phyloP scores from a whole-genome alignment of 1,140 invertebrate genomes.

The Diplogasteroides magnus region DNA sequence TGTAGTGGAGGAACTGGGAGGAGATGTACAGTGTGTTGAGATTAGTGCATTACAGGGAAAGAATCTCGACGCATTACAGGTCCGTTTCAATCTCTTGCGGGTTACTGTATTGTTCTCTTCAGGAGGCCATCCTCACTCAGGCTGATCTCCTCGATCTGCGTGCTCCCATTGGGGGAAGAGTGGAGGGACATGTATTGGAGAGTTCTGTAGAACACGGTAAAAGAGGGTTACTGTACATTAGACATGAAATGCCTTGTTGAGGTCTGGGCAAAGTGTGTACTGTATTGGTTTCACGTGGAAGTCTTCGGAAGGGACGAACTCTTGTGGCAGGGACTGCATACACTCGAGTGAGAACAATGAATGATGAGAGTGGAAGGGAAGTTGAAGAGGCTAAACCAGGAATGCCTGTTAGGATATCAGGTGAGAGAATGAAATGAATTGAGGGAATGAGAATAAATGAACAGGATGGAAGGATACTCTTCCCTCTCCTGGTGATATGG shows the following conservation, averaged over 20 bases:
- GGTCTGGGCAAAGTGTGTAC: conserved; percentile 74
- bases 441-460: not conserved
- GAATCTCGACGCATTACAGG: conserved; percentile 41
- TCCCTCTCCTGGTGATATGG: conserved; percentile 77
- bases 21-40: conserved; percentile 81
- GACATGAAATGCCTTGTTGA: no score
- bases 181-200: conserved; percentile 86
- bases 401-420: conserved; percentile 75
- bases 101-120: conserved; percentile 56
- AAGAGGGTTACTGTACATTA: conserved; percentile 49
- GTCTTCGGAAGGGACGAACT: conserved; percentile 72
- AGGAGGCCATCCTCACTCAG: conserved; percentile 75
- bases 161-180: conserved; percentile 67
- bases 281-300: conserved; percentile 80
- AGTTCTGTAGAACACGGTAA: conserved; percentile 68
- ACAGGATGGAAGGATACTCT: conserved; percentile 74
- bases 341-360: conserved; percentile 69
- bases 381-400: conserved; percentile 70
- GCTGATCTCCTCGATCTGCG: conserved; percentile 82
- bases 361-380: conserved; percentile 70
- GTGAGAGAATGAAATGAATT: conserved; percentile 50
- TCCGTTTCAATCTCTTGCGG: conserved; percentile 20
- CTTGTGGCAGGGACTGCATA: conserved; percentile 72
- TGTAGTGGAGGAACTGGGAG: conserved; percentile 78
- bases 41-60: conserved; percentile 75